A percentile compares a stretch with the other conserved stretches of the same genome.
These are phyloP conservation scores for Dromococcyx pavoninus DNA, from an alignment of 2,797 vertebrate genomes.

Conservation along the genomic window DNA sequence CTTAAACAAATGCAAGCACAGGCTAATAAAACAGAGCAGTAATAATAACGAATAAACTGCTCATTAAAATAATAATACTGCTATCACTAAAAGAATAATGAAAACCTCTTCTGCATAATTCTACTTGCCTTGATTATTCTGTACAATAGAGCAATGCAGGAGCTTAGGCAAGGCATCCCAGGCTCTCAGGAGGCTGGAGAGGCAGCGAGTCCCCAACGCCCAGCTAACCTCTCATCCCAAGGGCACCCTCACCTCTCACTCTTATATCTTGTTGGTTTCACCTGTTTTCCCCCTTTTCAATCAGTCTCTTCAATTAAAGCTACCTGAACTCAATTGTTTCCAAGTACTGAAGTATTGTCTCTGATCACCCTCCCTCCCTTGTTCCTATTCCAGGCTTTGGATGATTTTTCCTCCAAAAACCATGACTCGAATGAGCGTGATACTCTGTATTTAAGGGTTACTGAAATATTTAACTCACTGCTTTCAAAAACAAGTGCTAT, in stretches of 20 bases:
- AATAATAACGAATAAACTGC: not conserved
- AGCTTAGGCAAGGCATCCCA: not conserved
- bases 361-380: not conserved
- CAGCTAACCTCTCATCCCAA: not conserved
- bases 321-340: not conserved
- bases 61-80: conserved; percentile 16
- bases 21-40: not conserved
- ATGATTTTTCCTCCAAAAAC: not conserved
- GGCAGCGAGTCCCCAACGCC: not conserved
- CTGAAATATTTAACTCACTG: not conserved
- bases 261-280: not conserved
- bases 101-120: not conserved
- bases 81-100: not conserved
- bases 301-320: not conserved
- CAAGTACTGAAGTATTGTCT: not conserved
- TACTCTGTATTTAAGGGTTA: not conserved
- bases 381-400: not conserved
- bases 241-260: not conserved
- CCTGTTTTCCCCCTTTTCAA: not conserved
- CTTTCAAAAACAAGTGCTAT: not conserved
- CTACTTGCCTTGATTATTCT: not conserved
- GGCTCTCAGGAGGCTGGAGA: not conserved
- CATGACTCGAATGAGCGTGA: not conserved
- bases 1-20: not conserved
- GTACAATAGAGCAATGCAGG: not conserved